phyloP scores from a whole-genome alignment of 1,140 invertebrate species.

The Agrypnia vestita region DNA sequence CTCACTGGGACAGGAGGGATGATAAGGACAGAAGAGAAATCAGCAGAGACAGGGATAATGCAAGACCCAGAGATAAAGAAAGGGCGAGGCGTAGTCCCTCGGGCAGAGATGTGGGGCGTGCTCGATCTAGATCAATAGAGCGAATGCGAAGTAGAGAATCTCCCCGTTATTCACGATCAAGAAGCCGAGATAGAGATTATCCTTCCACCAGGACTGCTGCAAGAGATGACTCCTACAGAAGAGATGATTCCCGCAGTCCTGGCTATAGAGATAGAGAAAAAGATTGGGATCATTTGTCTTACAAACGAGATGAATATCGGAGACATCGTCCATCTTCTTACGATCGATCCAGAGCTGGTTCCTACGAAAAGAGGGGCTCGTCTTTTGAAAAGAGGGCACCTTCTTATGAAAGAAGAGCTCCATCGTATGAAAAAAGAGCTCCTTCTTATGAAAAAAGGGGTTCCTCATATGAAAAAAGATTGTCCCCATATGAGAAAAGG shows the following conservation, averaged over 20 bases:
- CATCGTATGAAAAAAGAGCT: slow-evolving; percentile 69
- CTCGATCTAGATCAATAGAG: slow-evolving; percentile 64
- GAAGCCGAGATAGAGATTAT: slow-evolving; percentile 73
- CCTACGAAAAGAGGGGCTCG: slow-evolving; percentile 56
- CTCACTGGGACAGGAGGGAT: slow-evolving; percentile 68
- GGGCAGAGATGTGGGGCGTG: slow-evolving; percentile 62
- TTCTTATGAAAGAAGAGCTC: slow-evolving; percentile 67
- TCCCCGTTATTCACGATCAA: slow-evolving; percentile 70
- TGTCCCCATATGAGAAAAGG: slow-evolving; percentile 68
- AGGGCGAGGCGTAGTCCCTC: slow-evolving; percentile 65
- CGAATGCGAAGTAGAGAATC: slow-evolving; percentile 66
- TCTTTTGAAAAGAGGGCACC: slow-evolving; percentile 52
- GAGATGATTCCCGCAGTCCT: slow-evolving; percentile 67
- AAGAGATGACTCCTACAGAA: slow-evolving; percentile 66
- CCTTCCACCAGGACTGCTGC: slow-evolving; percentile 69
- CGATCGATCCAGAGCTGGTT: slow-evolving; percentile 64
- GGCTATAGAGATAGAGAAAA: slow-evolving; percentile 65
- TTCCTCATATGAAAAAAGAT: slow-evolving; percentile 66
- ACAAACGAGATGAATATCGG: slow-evolving; percentile 73
- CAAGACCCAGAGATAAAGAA: slow-evolving; percentile 64
- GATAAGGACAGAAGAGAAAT: slow-evolving; percentile 69
- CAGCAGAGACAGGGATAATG: slow-evolving; percentile 70
- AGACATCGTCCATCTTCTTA: slow-evolving; percentile 69
- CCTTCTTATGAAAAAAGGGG: slow-evolving; percentile 66
- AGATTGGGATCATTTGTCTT: slow-evolving; percentile 68